Evolutionary conservation across 2,888 invertebrate genomes (phyloP).

Genomic region (Trachelus tabidus): DNA sequence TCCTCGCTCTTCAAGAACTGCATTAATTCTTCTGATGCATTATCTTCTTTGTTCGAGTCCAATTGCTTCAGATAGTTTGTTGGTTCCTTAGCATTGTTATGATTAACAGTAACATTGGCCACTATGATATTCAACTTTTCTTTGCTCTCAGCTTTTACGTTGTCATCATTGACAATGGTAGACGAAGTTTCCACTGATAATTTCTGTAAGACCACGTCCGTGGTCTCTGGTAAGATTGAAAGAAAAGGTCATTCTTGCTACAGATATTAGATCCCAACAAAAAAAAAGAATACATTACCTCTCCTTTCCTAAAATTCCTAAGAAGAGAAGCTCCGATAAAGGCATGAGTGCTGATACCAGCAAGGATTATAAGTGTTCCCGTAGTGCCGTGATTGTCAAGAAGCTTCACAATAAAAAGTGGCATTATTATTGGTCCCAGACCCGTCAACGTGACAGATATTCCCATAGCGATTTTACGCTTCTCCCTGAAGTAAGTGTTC

Average conservation of each 20-base stretch:
- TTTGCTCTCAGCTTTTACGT: neutral
- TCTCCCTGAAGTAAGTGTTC: slow-evolving; percentile 68
- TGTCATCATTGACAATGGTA: neutral
- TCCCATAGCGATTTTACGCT: slow-evolving; percentile 67
- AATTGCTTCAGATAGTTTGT: neutral
- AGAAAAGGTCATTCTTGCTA: neutral
- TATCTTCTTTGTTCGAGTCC: neutral
- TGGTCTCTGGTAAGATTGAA: slow-evolving; percentile 13
- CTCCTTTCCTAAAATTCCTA: slow-evolving; percentile 59
- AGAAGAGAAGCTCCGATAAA: slow-evolving; percentile 66
- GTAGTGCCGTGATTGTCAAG: slow-evolving; percentile 60
- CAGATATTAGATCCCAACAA: neutral
- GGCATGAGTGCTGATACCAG: slow-evolving; percentile 66
- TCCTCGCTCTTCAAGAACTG: neutral
- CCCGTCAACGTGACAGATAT: slow-evolving; percentile 67
- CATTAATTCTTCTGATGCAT: neutral
- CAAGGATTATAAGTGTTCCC: slow-evolving; percentile 67
- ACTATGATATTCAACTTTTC: neutral
- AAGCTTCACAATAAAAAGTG: slow-evolving; percentile 64
- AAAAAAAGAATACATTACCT: neutral
- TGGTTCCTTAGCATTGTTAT: neutral
- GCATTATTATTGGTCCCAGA: slow-evolving; percentile 67
- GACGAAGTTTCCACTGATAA: neutral
- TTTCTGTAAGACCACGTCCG: slow-evolving; percentile 11
- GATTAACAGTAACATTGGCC: neutral